A percentile compares a stretch with the other conserved stretches of the same genome.
phyloP scores from a whole-genome alignment of 2,113 vertebrate genomes.

The Platanista minor region DNA sequence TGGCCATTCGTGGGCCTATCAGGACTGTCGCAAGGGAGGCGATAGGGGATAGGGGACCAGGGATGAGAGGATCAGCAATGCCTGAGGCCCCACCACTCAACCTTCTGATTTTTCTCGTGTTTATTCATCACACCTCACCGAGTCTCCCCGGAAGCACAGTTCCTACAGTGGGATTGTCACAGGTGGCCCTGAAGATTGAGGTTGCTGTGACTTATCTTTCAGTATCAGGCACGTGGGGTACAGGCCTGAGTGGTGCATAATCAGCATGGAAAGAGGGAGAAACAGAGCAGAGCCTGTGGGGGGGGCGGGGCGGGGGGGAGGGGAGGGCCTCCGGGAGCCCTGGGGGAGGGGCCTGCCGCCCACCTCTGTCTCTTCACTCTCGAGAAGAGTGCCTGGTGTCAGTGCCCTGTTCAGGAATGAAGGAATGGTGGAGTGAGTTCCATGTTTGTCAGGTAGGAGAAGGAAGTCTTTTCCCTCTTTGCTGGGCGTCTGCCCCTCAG shows the following conservation, averaged over 20 bases:
- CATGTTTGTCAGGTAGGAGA: neutral
- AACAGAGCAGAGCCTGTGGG: neutral
- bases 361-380: neutral
- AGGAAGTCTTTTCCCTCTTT: neutral
- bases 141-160: neutral
- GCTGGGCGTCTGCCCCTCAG: neutral
- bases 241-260: too few relatives aligned
- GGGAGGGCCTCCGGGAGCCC: neutral
- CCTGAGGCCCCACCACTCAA: neutral
- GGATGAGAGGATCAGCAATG: neutral
- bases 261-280: neutral
- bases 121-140: neutral
- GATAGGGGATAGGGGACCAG: neutral
- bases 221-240: neutral
- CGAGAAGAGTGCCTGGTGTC: too few relatives aligned
- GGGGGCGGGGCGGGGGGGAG: neutral
- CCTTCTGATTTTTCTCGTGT: neutral
- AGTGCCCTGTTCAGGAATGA: neutral
- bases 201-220: neutral
- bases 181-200: neutral
- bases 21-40: neutral
- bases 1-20: neutral
- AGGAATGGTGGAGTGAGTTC: neutral
- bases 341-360: neutral
- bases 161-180: neutral